Base-by-base conservation (phyloP, 1,140 invertebrate species). In the Eciton burchellii region DNA sequence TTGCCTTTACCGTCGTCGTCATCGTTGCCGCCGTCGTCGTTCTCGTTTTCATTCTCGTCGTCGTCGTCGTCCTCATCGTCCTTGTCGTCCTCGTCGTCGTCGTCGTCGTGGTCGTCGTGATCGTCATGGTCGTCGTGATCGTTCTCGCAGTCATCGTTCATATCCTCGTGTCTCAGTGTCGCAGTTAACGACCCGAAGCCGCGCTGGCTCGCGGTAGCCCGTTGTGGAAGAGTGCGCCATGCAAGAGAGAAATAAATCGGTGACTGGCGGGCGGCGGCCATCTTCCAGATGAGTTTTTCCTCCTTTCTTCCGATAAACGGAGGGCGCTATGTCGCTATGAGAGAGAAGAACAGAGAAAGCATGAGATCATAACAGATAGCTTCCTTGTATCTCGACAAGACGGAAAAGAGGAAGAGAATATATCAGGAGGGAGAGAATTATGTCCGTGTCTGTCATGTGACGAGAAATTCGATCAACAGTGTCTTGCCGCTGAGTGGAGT, bases 211-310 rank as follows among this genome's bases (percentile, higher is more conserved):
- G 68, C 49, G 68, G 49, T 68, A 21, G 56, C 57, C 29, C 19
- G 49, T 79, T 76, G 43, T 35, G 16, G 57, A 70, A 57, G 73
- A 81, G 77, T 74, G 91, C 74, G 93, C 93, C 91, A 93, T 94
- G 92, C 93, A 93, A 93, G 92, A 94, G 94, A 93, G 93, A 92
- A 92, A 94, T 94, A 94, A 94, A 94, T 95, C 93, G 93, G 93
- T 91, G 92, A 94, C 93, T 93, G 90, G 87, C 91, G 90, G 90
- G 91, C 92, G 91, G 94, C 94, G 93, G 94, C 94, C 94, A 95
- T 95, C 94, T 95, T 95, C 93, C 93, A 94, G 89, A 92, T 91
- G 90, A 94, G 90, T 94, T 94, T 94, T 94, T 94, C 92, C 92
- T 79, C 91, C 90, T 91, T 90, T 89, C 90, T 90, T 92, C 88